These are phyloP conservation scores for Phylloscopus collybita DNA, from an alignment of 2,797 vertebrate genomes.

Conservation along the genomic window DNA sequence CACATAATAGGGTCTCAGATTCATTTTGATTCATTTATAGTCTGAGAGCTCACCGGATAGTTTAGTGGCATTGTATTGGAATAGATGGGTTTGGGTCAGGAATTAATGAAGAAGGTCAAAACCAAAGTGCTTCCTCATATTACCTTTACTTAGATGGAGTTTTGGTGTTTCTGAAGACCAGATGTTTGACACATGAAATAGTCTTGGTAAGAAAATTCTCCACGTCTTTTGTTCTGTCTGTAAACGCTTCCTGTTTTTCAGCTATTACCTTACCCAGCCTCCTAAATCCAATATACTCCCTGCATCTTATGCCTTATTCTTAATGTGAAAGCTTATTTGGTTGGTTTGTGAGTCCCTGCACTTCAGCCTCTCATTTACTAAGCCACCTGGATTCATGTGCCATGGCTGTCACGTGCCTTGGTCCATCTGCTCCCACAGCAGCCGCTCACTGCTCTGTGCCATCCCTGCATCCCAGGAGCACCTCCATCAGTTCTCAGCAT, in stretches of 20 bases:
- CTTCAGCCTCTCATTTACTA: background rate
- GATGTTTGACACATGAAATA: background rate
- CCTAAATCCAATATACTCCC: background rate
- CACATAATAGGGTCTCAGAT: conserved; percentile 42
- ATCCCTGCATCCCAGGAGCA: background rate
- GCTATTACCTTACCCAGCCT: background rate
- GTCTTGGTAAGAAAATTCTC: background rate
- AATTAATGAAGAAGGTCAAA: conserved; percentile 54
- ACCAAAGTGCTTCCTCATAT: background rate
- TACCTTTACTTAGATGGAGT: background rate
- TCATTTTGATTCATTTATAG: conserved; percentile 62
- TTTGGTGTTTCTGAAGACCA: conserved; percentile 6
- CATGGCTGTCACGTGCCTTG: background rate
- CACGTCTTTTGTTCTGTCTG: background rate
- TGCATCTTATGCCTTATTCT: background rate
- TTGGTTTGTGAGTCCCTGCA: background rate
- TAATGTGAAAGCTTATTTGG: background rate
- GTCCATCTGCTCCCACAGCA: conserved; percentile 25
- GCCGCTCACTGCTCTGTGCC: background rate
- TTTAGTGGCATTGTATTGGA: conserved; percentile 28
- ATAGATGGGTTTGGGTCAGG: conserved; percentile 40
- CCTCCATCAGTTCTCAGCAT: background rate
- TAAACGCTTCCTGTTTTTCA: background rate
- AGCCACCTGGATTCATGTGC: conserved; percentile 16
- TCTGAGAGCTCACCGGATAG: conserved; percentile 16